These are phyloP conservation scores for Nanorana parkeri DNA, from an alignment of 2,113 vertebrate genomes.

Conservation along the genomic window DNA sequence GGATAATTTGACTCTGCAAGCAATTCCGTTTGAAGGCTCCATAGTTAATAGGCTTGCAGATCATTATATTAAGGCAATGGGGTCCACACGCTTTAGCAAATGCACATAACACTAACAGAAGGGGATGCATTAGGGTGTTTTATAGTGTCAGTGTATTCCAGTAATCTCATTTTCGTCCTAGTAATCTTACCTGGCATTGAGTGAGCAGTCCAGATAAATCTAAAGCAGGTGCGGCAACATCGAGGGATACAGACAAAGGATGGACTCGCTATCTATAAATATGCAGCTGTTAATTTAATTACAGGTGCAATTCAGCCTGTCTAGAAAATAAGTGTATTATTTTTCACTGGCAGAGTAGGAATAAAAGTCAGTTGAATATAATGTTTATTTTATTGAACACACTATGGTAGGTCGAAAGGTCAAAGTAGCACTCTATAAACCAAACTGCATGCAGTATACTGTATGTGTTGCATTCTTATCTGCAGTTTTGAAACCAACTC, in stretches of 20 bases:
- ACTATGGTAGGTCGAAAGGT: background rate
- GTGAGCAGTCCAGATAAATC: conserved; percentile 26
- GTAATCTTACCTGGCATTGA: conserved; percentile 46
- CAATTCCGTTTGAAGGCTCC: no score
- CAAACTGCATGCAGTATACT: no score
- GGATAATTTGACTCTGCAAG: no score
- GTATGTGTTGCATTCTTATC: no score
- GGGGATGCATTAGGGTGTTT: conserved; percentile 25
- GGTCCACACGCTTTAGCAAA: conserved; percentile 10
- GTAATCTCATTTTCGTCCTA: conserved; percentile 20
- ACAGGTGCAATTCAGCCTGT: conserved; percentile 11
- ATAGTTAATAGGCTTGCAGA: conserved; percentile 34
- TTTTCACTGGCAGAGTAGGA: background rate
- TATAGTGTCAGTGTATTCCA: conserved; percentile 3
- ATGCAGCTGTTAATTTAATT: conserved; percentile 33
- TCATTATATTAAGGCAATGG: conserved; percentile 17
- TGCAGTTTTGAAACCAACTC: no score
- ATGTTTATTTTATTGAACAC: background rate
- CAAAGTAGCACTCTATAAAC: background rate
- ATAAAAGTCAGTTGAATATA: conserved; percentile 3
- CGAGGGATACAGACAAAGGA: background rate
- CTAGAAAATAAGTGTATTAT: background rate
- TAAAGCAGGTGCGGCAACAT: conserved; percentile 24
- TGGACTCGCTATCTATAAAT: conserved; percentile 25
- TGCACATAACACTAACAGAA: background rate